Evolutionary conservation across 1,140 invertebrate genomes (phyloP), one percentile per base, ranked within the genome.

Genomic region (Aphaenogaster floridana): DNA sequence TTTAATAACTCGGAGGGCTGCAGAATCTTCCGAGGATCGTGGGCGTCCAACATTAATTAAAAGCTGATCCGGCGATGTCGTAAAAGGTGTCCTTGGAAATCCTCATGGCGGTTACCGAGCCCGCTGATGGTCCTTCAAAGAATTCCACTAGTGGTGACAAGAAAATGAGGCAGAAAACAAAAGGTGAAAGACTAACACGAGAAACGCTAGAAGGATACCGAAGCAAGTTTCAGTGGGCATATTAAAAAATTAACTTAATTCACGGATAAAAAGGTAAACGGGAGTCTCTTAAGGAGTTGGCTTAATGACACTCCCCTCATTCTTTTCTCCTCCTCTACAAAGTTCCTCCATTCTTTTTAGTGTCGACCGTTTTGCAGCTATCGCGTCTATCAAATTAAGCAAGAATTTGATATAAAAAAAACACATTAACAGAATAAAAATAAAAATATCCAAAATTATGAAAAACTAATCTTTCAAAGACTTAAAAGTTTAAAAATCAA

Each of bases 201-300:
- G 52, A 59, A 83, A 83, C 39, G 68, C 68, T 61, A 39, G 42
- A 48, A 74, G 69, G 54, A 63, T 84, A 84, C 69, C 69, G 57
- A 84, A 84, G 80, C n/a, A 76, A 84, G 69, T 84, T 84, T 84
- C 69, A 84, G 69, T 84, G 80, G 69, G 80, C 54, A 84, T 61
- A 84, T 76, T 84, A 84, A 84, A 84, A 84, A 84, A 84, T 84
- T 84, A 84, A 84, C 80, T 84, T 84, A 74, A 84, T 57, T 57
- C 80, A n/a, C 28, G 80, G 80, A 84, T 84, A 84, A 84, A 84
- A 84, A 84, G 80, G 28, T 84, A 84, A 84, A 84, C 69, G 80
- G 42, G 13, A 84, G 54, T 84, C 80, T 84, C 80, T 84, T 84
- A 84, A 84, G 42, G 42, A 84, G 80, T 76, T 84, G 69, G 69